Base-by-base conservation (phyloP, 2,113 vertebrate genomes). In the Pollachius pollachius region DNA sequence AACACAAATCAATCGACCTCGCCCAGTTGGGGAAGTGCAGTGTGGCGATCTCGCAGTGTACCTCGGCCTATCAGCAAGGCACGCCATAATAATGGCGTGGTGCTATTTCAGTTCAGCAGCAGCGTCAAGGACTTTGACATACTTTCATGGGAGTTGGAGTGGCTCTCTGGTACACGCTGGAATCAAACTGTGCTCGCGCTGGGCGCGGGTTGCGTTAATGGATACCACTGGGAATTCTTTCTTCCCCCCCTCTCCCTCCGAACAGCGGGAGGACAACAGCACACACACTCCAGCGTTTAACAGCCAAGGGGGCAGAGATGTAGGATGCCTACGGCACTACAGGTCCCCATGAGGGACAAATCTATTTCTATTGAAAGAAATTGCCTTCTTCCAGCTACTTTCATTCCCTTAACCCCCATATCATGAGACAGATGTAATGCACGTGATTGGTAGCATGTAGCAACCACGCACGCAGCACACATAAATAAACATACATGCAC, bases 181-280 rank as follows among this genome's bases (percentile, higher is more conserved):
- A 48, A 79, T 78, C 71, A 81, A 77, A 78, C 70, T 67, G 30
- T 41, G 62, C 65, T 78, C 61, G 78, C 56, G 79, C 73, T 72
- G 66, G 25, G 37, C 5, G 30, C 64, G 66, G 71, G 78, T 77
- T 79, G 62, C 68, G 67, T 78, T 69, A 71, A 72, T 54, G 6
- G 63, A 74, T 79, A 76, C 81, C 67, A 62, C 8, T 3, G 73
- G 72, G 71, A 74, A 72, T 78, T 48, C 73, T 77, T 27, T 41
- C 13, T 56, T 15, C 30, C 30, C 7, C 68, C 41, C 54, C 17
- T 30, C 16, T 30, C 48, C 64, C 72, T 48, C 59, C 72, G 80
- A 82, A 85, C 75, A 81, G 72, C 65, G 11, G 41, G 9, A 13
- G 63, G 80, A 82, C 84, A 83, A 82, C 73, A 84, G 76, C 73